A percentile compares a stretch with the other conserved stretches of the same genome.
Conservation (phyloP, 2,888 invertebrate genomes). For the Anticlea derivata region DNA sequence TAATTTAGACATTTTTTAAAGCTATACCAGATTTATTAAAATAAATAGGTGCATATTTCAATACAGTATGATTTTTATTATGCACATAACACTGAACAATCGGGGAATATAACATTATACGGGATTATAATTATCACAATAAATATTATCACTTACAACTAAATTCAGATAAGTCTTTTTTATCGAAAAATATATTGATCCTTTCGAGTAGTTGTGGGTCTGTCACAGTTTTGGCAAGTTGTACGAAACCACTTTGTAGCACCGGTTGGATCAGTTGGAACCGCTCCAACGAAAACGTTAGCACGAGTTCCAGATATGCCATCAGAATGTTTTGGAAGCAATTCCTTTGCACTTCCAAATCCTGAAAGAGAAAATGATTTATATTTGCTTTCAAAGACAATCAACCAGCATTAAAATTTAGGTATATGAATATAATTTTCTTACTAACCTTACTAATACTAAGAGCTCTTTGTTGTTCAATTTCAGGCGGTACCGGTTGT, state of each 20-base stretch:
- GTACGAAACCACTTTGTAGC: conserved; percentile 69
- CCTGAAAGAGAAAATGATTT: conserved; percentile 73
- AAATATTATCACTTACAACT: conserved; percentile 70
- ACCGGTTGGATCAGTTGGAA: conserved; percentile 80
- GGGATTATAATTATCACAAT: conserved; percentile 58
- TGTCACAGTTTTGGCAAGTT: conserved; percentile 73
- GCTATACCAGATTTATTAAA: conserved; percentile 57
- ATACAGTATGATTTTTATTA: conserved; percentile 68
- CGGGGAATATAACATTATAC: conserved; percentile 65
- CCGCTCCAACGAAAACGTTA: conserved; percentile 85
- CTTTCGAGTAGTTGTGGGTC: conserved; percentile 77
- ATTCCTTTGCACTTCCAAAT: conserved; percentile 92
- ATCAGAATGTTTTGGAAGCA: conserved; percentile 94
- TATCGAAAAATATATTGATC: conserved; percentile 81
- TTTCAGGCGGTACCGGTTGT: conserved; percentile 91
- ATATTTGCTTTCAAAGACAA: conserved; percentile 20
- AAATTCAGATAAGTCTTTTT: conserved; percentile 75
- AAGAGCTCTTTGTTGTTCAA: conserved; percentile 91
- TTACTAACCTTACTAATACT: conserved; percentile 90
- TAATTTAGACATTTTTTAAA: conserved; percentile 52
- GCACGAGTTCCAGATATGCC: conserved; percentile 91
- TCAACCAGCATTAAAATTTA: not conserved
- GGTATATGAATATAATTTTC: no score
- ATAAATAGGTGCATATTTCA: conserved; percentile 39
- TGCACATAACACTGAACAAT: conserved; percentile 70